phyloP scores from a whole-genome alignment of 2,113 vertebrate species.

The Syrrhaptes paradoxus region DNA sequence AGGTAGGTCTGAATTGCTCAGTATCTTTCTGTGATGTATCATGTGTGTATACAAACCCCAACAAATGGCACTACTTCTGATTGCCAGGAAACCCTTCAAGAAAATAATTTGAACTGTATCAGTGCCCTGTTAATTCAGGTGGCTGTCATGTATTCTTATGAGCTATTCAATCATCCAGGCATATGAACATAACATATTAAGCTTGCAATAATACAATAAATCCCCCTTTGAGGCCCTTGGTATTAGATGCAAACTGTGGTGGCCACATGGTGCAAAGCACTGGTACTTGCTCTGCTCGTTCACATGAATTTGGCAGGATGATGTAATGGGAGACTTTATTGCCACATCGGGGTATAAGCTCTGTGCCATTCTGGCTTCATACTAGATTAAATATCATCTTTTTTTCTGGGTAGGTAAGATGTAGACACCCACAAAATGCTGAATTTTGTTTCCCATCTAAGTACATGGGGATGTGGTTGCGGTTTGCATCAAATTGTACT shows the following conservation, averaged over 20 bases:
- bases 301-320: neutral
- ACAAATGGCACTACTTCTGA: neutral
- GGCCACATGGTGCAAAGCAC: neutral
- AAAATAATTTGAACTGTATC: neutral
- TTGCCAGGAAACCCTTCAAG: neutral
- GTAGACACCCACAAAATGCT: neutral
- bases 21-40: neutral
- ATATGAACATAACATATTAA: neutral
- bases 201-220: neutral
- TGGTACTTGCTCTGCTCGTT: neutral
- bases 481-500: neutral
- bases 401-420: neutral
- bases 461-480: neutral
- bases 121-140: neutral
- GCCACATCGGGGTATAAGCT: neutral
- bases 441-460: neutral
- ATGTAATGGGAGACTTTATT: neutral
- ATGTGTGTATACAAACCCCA: neutral
- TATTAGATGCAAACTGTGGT: neutral
- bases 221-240: neutral
- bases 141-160: neutral
- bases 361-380: neutral
- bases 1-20: neutral
- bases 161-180: neutral
- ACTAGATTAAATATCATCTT: neutral